Percentiles rank a stretch among this genome's conserved stretches.
Evolutionary conservation across 1,140 invertebrate species (phyloP).

Genomic region (Sycobia sp.): DNA sequence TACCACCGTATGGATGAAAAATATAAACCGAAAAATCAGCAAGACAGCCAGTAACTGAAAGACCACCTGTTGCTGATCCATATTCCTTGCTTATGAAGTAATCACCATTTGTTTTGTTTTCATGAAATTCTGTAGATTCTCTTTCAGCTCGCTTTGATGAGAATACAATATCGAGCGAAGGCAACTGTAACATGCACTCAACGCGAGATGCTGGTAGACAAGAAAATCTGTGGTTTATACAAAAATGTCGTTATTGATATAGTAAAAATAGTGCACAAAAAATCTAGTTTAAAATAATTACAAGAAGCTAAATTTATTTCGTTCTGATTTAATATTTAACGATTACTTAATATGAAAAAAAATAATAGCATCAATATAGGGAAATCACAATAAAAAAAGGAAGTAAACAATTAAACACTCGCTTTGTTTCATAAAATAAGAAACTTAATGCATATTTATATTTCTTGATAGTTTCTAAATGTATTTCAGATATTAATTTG

Average conservation of each 20-base stretch:
- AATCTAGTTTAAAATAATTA: too few relatives aligned
- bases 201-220: constrained; percentile 94
- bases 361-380: background rate
- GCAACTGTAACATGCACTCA: constrained; percentile 94
- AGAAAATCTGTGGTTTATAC: constrained; percentile 72
- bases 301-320: too few relatives aligned
- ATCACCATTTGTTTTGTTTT: constrained; percentile 59
- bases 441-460: too few relatives aligned
- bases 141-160: constrained; percentile 87
- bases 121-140: constrained; percentile 68
- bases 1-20: constrained; percentile 96
- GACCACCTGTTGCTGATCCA: constrained; percentile 77
- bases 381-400: too few relatives aligned
- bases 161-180: constrained; percentile 91
- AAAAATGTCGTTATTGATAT: too few relatives aligned
- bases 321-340: too few relatives aligned
- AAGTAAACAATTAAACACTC: too few relatives aligned
- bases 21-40: constrained; percentile 97
- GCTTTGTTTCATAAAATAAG: too few relatives aligned
- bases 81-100: constrained; percentile 50
- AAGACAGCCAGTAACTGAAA: constrained; percentile 92
- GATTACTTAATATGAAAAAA: too few relatives aligned
- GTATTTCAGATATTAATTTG: too few relatives aligned
- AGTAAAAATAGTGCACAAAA: too few relatives aligned
- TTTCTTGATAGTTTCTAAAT: too few relatives aligned